These are phyloP conservation scores for Microctonus aethiopoides DNA, from an alignment of 2,888 invertebrate species.

Conservation along the genomic window DNA sequence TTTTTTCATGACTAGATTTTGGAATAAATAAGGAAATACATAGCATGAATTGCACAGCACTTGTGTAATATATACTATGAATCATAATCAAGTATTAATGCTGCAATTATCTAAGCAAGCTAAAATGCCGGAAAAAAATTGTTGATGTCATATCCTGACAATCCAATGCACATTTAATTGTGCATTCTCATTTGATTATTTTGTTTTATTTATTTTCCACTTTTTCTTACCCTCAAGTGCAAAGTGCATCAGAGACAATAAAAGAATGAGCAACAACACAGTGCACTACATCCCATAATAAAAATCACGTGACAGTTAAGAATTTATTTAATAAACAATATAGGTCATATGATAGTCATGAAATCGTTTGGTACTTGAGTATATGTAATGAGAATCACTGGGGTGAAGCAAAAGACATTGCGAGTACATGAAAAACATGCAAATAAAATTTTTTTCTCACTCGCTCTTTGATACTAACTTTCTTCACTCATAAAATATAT, in stretches of 20 bases:
- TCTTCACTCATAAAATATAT: background rate
- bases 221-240: background rate
- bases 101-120: background rate
- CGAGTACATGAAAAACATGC: background rate
- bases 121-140: background rate
- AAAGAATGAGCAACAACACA: background rate
- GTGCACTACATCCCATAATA: background rate
- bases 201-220: no score
- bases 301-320: background rate
- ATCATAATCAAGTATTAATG: background rate
- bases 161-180: background rate
- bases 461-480: no score
- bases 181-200: background rate
- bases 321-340: background rate
- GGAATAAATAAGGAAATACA: background rate
- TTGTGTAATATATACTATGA: background rate
- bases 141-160: background rate
- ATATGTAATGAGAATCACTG: background rate
- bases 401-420: background rate
- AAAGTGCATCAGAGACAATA: conserved; percentile 3
- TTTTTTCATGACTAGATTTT: no score
- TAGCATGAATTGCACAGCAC: background rate
- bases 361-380: background rate
- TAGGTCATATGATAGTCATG: conserved; percentile 1
- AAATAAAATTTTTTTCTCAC: background rate